Evolutionary conservation across 2,888 invertebrate genomes (phyloP), one percentile per base, ranked within the genome.

Genomic region (Synergus umbraculus): DNA sequence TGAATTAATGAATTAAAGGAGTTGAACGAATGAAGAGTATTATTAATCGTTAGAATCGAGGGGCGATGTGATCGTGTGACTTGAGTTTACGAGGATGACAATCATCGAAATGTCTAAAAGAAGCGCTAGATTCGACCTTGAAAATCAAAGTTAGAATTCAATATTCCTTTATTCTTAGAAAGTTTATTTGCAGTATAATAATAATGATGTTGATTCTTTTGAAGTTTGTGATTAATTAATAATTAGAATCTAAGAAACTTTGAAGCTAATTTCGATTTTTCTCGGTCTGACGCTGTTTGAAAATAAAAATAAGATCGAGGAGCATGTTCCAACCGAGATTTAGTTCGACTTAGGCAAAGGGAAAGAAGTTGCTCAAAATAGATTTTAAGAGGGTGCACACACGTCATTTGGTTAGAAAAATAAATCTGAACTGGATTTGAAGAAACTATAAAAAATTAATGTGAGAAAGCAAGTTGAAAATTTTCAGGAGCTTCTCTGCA

Each of bases 291-390:
- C 7, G 37, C 49, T 54, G 49, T 54, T 73, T 73, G 54, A 69
- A 69, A 73, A n/a, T 79, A 77, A 49, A 77, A 77, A 77, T 65
- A 13, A 22, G 69, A 66, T 76, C 66, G 18, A 76, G 60, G 69
- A 78, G 54, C 64, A 79, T 46, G 65, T 67, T 73, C 41, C 37
- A 54, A 29, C 54, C 41, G 15, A 63, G 60, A 22, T 81, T 69
- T 76, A 76, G 76, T 63, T 44, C 22, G 76, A 85, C 78, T 79
- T 83, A 79, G 80, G 79, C 79, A 82, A 83, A 82, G 80, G 82
- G 80, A 37, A 73, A 37, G 84, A 85, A 87, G 83, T 90, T 89
- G 88, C 89, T 90, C 89, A 87, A 88, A 86, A 83, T 89, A 90
- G 89, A 84, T 87, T 88, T 86, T 79, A 86, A 83, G 83, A 83